Evolutionary conservation across 2,888 invertebrate genomes (phyloP), one percentile per base, ranked within the genome.

Genomic region (Punctoribates punctum): DNA sequence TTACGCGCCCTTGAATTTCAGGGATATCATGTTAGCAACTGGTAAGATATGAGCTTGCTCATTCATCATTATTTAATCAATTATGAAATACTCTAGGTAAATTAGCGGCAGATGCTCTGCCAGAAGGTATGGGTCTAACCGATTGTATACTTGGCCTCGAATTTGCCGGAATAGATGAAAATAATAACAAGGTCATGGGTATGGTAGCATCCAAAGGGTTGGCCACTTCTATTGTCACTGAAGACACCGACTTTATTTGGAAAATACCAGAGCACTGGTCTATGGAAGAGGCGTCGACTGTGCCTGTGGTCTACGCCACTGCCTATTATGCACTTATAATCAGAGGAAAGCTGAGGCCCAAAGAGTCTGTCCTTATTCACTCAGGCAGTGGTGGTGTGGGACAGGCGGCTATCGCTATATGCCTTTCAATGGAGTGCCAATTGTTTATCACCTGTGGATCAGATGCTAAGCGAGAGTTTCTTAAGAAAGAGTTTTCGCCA

Each of bases 31-130:
- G 77, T 38, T 23, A 27, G 70, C 57, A 5, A 73, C 34, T 82
- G 86, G 77, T 86, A 86, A 80, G 90, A 98, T 80, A 98, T 98
- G 97, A 38, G n/a, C 80, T 98, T 34, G 29, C 0, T 38, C 20
- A 34, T 48, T 48, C 17, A 42, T 46, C n/a, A 20, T 48, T 42
- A 60, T 5, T 20, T 25, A n/a, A 73, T 48, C 86, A 98, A 82
- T 96, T 42, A 94, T 8, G 34, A 34, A 34, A 34, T 34, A 34
- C 3, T 94, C 3, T 94, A 38, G 98, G 97, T 81, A 96, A 96
- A 86, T 88, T 98, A 79, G 93, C 97, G 74, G 94, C 96, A 34
- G 97, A 98, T 86, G 95, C 97, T 72, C 88, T 98, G 77, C 97
- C 98, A 17, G 46, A 15, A 15, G 73, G 79, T 54, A 82, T 86